A percentile compares a stretch with the other conserved stretches of the same genome.
Conservation (phyloP, 2,888 invertebrate genomes). For the Ommatoiulus sabulosus region DNA sequence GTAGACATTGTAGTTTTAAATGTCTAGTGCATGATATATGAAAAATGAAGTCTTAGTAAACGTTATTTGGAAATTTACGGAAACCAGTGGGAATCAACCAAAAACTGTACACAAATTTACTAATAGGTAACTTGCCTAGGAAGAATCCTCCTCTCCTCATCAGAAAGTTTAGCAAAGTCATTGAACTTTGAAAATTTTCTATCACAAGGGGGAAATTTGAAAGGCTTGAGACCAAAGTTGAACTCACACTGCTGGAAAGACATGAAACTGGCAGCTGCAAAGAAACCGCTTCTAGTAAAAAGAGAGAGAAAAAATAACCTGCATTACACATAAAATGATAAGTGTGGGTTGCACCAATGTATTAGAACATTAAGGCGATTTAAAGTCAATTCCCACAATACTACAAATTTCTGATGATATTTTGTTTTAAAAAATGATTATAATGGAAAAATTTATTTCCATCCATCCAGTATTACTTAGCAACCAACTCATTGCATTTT, state of each 20-base stretch:
- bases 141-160: conserved; percentile 83
- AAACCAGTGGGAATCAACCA: background rate
- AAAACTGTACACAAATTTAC: too few relatives aligned
- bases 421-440: too few relatives aligned
- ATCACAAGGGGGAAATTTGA: conserved; percentile 79
- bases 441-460: too few relatives aligned
- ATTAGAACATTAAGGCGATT: too few relatives aligned
- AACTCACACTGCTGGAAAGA: conserved; percentile 95
- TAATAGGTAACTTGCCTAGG: conserved; percentile 72
- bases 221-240: conserved; percentile 88
- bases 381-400: too few relatives aligned
- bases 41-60: background rate
- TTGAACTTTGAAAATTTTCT: conserved; percentile 80
- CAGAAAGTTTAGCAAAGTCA: conserved; percentile 78
- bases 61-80: background rate
- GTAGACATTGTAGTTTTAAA: conserved; percentile 79
- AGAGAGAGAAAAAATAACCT: background rate
- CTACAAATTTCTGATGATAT: too few relatives aligned
- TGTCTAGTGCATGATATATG: conserved; percentile 73
- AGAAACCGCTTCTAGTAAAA: conserved; percentile 81
- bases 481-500: too few relatives aligned
- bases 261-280: conserved; percentile 96
- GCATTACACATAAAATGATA: conserved; percentile 44
- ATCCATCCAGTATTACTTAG: too few relatives aligned
- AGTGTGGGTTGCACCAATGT: background rate